Conservation (phyloP, 2,888 invertebrate genomes). For the Platypus cylindrus region DNA sequence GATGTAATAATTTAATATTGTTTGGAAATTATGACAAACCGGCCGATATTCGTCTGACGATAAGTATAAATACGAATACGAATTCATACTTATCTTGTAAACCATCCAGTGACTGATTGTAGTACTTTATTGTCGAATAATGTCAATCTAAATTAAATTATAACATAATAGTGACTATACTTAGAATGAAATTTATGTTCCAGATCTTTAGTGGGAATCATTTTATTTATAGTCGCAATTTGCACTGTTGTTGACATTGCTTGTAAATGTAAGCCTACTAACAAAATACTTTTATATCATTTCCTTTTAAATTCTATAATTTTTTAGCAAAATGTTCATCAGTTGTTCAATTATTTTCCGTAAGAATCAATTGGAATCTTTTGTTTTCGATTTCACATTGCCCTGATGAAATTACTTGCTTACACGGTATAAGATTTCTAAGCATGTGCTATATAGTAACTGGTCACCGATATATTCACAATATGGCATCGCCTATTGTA, state of each 20-base stretch:
- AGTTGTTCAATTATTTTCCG: conserved; percentile 8
- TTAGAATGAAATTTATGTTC: conserved; percentile 1
- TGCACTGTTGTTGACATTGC: conserved; percentile 6
- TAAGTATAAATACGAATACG: too few relatives aligned
- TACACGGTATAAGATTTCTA: conserved; percentile 36
- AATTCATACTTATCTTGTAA: too few relatives aligned
- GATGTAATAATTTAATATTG: too few relatives aligned
- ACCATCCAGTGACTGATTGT: too few relatives aligned
- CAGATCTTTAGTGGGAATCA: conserved; percentile 4
- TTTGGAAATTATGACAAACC: too few relatives aligned
- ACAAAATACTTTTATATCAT: not conserved
- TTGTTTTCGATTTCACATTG: conserved; percentile 16
- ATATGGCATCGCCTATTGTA: conserved; percentile 16
- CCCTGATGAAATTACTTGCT: conserved; percentile 30
- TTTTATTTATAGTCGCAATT: conserved; percentile 6
- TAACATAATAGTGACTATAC: too few relatives aligned
- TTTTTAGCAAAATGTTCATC: not conserved
- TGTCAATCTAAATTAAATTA: too few relatives aligned
- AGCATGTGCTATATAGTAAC: conserved; percentile 38
- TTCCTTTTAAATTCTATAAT: not conserved
- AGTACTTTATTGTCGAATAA: too few relatives aligned
- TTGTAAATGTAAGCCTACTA: conserved; percentile 1
- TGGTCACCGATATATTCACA: conserved; percentile 33
- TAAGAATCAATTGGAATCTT: conserved; percentile 16
- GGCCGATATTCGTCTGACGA: too few relatives aligned